Evolutionary conservation across 2,113 vertebrate species (phyloP), one percentile per base, ranked within the genome.

Genomic region (Barnardius zonarius): DNA sequence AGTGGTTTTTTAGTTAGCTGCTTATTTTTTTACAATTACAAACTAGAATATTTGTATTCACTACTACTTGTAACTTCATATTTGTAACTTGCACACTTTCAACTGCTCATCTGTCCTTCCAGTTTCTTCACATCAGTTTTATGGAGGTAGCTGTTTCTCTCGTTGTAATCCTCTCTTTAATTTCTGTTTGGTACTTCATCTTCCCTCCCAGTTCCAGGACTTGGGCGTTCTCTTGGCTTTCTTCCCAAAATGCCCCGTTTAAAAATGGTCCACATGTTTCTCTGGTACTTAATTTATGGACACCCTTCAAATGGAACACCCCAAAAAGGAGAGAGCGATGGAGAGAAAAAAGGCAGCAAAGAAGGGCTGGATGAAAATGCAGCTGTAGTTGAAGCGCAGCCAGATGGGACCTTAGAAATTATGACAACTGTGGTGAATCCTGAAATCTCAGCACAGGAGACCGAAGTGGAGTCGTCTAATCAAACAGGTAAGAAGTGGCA

Each of bases 241-340:
- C 98, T 99, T 94, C 99, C 99, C 43, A 99, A 99, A 98, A 99
- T 99, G 99, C 98, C 98, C 52, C 99, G 99, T 57, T 97, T 99
- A 68, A 98, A 98, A 51, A 83, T 98, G 33, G 95, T 99, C 16
- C 99, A 99, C 91, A 96, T 93, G 72, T 99, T 99, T 90, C 97
- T 99, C 61, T 99, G 99, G 99, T 99, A 99, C 95, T 83, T 99
- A 55, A 95, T 99, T 57, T 99, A 99, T 2, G 99, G 98, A 3
- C 99, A 99, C 68, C 98, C 98, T 8, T 91, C 94, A 39, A 93
- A 87, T 86, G 28, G 88, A 64, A 6, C 44, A 6, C 81, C 48
- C 48, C 84, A 93, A 41, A 97, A 93, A 64, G 61, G 46, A 10
- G 49, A 62, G 19, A 33, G 43, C 5, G 43, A 83, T 73, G 62